Conservation (phyloP, 2,888 invertebrate species). For the Leptinotarsa peninsularis region DNA sequence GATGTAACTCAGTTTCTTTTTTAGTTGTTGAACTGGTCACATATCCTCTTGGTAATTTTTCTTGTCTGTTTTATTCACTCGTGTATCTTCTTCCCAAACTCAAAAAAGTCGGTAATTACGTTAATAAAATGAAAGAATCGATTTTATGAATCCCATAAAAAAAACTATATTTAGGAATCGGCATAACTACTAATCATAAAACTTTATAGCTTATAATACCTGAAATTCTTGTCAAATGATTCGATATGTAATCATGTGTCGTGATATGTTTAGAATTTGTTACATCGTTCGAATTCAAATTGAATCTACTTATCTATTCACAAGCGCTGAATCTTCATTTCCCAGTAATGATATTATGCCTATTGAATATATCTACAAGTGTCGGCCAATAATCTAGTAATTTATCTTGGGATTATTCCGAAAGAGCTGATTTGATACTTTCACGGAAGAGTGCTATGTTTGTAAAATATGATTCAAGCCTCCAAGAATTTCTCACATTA, state of each 20-base stretch:
- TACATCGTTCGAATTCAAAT: slow-evolving; percentile 43
- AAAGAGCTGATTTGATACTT: slow-evolving; percentile 57
- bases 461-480: slow-evolving; percentile 47
- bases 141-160: slow-evolving; percentile 32
- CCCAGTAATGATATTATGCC: slow-evolving; percentile 35
- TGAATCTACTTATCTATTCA: slow-evolving; percentile 43
- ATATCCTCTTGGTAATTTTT: too few relatives aligned
- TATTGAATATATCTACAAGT: slow-evolving; percentile 38
- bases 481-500: slow-evolving; percentile 53
- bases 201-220: slow-evolving; percentile 38
- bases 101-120: not conserved
- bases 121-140: slow-evolving; percentile 9
- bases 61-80: too few relatives aligned
- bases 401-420: slow-evolving; percentile 56
- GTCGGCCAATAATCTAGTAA: slow-evolving; percentile 50
- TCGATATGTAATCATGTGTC: slow-evolving; percentile 39
- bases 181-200: slow-evolving; percentile 32
- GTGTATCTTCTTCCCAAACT: too few relatives aligned
- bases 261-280: slow-evolving; percentile 42
- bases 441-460: slow-evolving; percentile 56
- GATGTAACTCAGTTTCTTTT: too few relatives aligned
- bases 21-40: too few relatives aligned
- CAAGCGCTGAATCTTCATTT: slow-evolving; percentile 25
- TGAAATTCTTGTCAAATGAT: slow-evolving; percentile 38
- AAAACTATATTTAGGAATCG: slow-evolving; percentile 31